These are phyloP conservation scores for Itoplectis maculator DNA, from an alignment of 2,888 invertebrate genomes.

Conservation along the genomic window DNA sequence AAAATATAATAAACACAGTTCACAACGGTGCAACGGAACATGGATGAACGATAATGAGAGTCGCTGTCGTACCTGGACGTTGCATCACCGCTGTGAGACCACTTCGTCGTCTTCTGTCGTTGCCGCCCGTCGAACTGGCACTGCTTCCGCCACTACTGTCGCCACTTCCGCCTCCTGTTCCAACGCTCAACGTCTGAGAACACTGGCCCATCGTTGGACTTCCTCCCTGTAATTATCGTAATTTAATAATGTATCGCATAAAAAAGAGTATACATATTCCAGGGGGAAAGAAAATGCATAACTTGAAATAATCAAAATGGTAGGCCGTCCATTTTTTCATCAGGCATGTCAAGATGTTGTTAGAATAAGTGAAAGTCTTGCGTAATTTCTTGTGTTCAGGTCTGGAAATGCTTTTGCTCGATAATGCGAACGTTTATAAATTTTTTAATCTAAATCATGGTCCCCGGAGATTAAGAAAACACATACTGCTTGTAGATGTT, in stretches of 20 bases:
- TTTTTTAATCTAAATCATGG: not conserved
- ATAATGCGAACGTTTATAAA: not conserved
- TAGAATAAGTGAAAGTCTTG: too few species aligned
- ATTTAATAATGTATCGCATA: too few species aligned
- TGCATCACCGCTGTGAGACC: slow-evolving; percentile 95
- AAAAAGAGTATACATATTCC: too few species aligned
- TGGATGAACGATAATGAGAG: slow-evolving; percentile 33
- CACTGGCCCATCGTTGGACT: slow-evolving; percentile 84
- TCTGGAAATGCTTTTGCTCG: not conserved
- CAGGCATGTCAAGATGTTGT: too few species aligned
- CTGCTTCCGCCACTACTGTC: slow-evolving; percentile 84
- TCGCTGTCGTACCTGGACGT: slow-evolving; percentile 89
- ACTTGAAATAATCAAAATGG: too few species aligned
- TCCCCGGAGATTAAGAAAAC: not conserved
- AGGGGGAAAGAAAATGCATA: too few species aligned
- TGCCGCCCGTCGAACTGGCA: slow-evolving; percentile 84
- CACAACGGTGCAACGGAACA: slow-evolving; percentile 57
- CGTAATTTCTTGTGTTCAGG: too few species aligned
- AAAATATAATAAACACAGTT: slow-evolving; percentile 40
- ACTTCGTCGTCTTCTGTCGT: slow-evolving; percentile 90
- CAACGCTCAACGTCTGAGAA: slow-evolving; percentile 83
- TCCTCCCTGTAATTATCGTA: slow-evolving; percentile 78
- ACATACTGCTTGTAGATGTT: slow-evolving; percentile 86
- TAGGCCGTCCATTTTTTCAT: too few species aligned
- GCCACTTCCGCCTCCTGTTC: slow-evolving; percentile 79